A percentile compares a stretch with the other conserved stretches of the same genome.
These are phyloP conservation scores for Netelia fuscicornis DNA, from an alignment of 2,888 invertebrate genomes.

Conservation along the genomic window DNA sequence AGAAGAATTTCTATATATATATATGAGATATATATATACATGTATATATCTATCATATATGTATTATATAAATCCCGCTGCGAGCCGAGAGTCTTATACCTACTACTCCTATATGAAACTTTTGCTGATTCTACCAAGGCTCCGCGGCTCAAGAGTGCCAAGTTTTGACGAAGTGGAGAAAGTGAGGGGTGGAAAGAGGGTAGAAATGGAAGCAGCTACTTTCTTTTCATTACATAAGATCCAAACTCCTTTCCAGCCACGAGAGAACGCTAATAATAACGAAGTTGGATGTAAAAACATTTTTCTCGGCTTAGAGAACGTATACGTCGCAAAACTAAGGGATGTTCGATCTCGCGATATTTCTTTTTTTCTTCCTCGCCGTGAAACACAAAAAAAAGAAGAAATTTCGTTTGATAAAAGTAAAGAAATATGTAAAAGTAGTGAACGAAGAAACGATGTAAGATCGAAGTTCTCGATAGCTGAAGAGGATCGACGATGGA, in stretches of 20 bases:
- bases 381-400: too few species aligned
- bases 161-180: slow-evolving; percentile 55
- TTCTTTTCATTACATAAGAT: slow-evolving; percentile 65
- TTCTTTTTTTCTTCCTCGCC: too few species aligned
- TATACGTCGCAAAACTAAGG: neutral
- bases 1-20: slow-evolving; percentile 1
- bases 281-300: slow-evolving; percentile 33
- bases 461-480: too few species aligned
- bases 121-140: slow-evolving; percentile 61
- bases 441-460: too few species aligned
- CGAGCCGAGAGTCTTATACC: slow-evolving; percentile 45
- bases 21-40: neutral
- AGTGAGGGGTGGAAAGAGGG: neutral
- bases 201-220: slow-evolving; percentile 37
- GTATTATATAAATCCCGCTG: slow-evolving; percentile 20
- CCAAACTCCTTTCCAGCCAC: slow-evolving; percentile 25
- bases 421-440: too few species aligned
- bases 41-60: slow-evolving; percentile 1
- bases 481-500: neutral
- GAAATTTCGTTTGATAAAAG: too few species aligned
- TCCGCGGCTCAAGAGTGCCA: slow-evolving; percentile 63
- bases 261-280: slow-evolving; percentile 37
- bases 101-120: slow-evolving; percentile 57
- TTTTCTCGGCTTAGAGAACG: slow-evolving; percentile 4
- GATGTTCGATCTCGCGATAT: neutral